Evolutionary conservation across 2,797 vertebrate species (phyloP).

Genomic region (Onychomys arenicola): DNA sequence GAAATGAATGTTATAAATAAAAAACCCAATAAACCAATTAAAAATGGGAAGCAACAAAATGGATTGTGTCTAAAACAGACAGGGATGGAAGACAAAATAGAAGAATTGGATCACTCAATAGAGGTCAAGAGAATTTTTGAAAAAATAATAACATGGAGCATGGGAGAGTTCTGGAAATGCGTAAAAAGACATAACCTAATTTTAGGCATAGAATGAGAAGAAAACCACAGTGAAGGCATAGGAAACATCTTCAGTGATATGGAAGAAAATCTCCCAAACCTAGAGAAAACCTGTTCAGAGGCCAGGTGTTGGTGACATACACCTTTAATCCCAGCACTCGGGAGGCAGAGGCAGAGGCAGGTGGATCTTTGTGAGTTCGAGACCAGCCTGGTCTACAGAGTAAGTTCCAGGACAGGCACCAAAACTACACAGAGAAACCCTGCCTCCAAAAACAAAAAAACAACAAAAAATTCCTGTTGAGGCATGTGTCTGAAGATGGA

Average conservation of each 20-base stretch:
- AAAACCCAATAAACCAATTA: background rate
- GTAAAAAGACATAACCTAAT: background rate
- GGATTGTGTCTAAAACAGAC: background rate
- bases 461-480: background rate
- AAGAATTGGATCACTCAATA: background rate
- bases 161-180: background rate
- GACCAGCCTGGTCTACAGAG: too few relatives aligned
- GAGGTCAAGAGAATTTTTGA: background rate
- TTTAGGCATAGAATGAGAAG: background rate
- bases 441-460: too few relatives aligned
- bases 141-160: background rate
- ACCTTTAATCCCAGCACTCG: too few relatives aligned
- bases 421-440: too few relatives aligned
- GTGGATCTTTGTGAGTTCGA: too few relatives aligned
- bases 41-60: background rate
- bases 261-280: background rate
- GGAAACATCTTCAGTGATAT: background rate
- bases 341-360: too few relatives aligned
- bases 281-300: background rate
- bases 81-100: background rate
- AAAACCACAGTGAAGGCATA: too few relatives aligned
- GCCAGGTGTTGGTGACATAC: too few relatives aligned
- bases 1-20: background rate
- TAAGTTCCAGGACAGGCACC: too few relatives aligned
- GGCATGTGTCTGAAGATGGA: background rate